Conservation (phyloP, 2,888 invertebrate species). For the Harpalus rubripes region DNA sequence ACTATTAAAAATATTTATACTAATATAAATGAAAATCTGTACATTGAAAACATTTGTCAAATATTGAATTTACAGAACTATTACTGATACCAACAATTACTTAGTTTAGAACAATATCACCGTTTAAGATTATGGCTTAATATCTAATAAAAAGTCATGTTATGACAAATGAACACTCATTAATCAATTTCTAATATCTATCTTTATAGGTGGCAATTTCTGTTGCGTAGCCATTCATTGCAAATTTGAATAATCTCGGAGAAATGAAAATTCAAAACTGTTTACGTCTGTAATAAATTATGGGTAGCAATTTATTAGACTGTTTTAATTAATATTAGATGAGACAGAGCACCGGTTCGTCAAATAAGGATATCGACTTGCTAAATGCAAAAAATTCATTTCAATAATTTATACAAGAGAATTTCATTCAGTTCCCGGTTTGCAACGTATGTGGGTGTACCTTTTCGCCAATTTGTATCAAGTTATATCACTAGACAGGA, state of each 20-base stretch:
- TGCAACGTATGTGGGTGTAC: slow-evolving; percentile 21
- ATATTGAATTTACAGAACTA: no score
- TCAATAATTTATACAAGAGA: slow-evolving; percentile 38
- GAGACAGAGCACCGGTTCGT: slow-evolving; percentile 43
- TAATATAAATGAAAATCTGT: no score
- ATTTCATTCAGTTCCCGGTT: slow-evolving; percentile 36
- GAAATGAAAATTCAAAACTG: slow-evolving; percentile 61
- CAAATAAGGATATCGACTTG: slow-evolving; percentile 53
- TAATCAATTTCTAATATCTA: no score
- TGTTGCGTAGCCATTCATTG: background rate
- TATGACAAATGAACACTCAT: no score
- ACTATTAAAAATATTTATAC: no score
- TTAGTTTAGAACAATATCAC: no score
- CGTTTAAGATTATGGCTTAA: no score
- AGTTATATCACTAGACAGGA: slow-evolving; percentile 12
- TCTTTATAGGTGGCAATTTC: no score
- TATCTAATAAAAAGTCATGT: no score
- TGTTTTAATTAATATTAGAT: slow-evolving; percentile 60
- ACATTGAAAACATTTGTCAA: no score
- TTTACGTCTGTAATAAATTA: slow-evolving; percentile 58
- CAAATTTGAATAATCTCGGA: slow-evolving; percentile 58
- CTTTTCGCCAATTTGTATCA: background rate
- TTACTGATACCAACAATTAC: no score
- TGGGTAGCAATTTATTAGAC: slow-evolving; percentile 52
- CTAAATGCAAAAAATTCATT: slow-evolving; percentile 39